Base-by-base conservation (phyloP, 2,113 vertebrate species). In the Anoura caudifer region DNA sequence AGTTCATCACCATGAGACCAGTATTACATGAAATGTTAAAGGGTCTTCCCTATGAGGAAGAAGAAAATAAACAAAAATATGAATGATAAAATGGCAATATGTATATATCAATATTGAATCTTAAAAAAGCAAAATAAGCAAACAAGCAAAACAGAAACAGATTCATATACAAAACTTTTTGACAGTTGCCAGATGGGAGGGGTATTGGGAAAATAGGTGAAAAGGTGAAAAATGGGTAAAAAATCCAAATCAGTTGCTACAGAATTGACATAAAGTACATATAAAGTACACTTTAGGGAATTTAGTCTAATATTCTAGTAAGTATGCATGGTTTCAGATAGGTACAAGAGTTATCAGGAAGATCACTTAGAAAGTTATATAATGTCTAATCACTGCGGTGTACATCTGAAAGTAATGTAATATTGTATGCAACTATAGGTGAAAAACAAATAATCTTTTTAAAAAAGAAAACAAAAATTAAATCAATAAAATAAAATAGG, bases 401-500 rank as follows among this genome's bases (percentile, higher is more conserved):
- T 16, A 33, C 63, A 65, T 33, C 14, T 67, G 65, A n/a, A 67
- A 36, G 65, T 67, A n/a, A 67, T 67, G 9, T 67, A 67, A 67
- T n/a, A 65, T 11, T 65, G 63, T 63, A 28, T 61, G 12, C 12
- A 14, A 31, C 28, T 63, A 14, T 63, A 36, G n/a, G 33, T 36
- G 65, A 19, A 67, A 67, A 67, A 67, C 4, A 36, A 69, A 36
- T 19, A 3, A 36, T 20, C n/a, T 17, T 65, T n/a, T 67, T 19
- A 10, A 36, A 67, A 67, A 17, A 67, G 31, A 67, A 69, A 69
- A 36, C n/a, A 9, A 69, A 36, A 19, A 67, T 8, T 67, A n/a
- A 67, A n/a, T 65, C 33, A 63, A 31, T 63, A 98, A 98, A 99
- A 98, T 98, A 98, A 99, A 98, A 99, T 89, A 98, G 91, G 87